Evolutionary conservation across 2,113 vertebrate species (phyloP), one percentile per base, ranked within the genome.

Genomic region (Bos indicus): DNA sequence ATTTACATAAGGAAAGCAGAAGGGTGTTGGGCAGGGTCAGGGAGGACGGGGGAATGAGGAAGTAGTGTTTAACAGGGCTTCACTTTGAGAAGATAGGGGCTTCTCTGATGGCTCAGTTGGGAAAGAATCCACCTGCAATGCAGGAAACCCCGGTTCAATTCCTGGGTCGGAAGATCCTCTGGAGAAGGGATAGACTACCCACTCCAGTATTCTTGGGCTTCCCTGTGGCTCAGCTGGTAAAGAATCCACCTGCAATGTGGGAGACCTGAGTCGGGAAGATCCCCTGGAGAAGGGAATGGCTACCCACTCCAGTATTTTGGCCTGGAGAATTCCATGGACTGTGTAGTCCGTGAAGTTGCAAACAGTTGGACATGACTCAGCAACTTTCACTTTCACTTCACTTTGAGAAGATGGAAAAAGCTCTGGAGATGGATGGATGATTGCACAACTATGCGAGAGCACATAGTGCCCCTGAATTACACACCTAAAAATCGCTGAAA

Each of bases 41-140:
- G 12, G 10, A 36, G 4, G n/a, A 30, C 6, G 1, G 13, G 60
- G 30, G 48, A 6, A 56, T 1, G 8, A 77, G 36, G 21, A 16
- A 36, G 2, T 3, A 14, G 36, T 40, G 19, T 28, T 46, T 26
- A 4, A 12, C 0, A 40, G 36, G 8, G 36, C 33, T 46, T 46
- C 60, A 9, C 19, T n/a, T 30, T 26, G 87, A 21, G 57, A 82
- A 30, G 57, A 21, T 1, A 74, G 67, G 10, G 19, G 19, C 67
- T 40, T 40, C 67, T 1, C n/a, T 40, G 64, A 13, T 21, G 23
- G n/a, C n/a, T 40, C 67, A 13, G n/a, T 3, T 74, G n/a, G n/a
- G 40, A 23, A 74, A 74, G n/a, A 74, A 36, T 21, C 2, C 64
- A 19, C 64, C 64, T 36, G 17, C 33, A 36, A 21, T 36, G 64